Base-by-base conservation (phyloP, 2,888 invertebrate genomes). In the Chrysodeixis includens region DNA sequence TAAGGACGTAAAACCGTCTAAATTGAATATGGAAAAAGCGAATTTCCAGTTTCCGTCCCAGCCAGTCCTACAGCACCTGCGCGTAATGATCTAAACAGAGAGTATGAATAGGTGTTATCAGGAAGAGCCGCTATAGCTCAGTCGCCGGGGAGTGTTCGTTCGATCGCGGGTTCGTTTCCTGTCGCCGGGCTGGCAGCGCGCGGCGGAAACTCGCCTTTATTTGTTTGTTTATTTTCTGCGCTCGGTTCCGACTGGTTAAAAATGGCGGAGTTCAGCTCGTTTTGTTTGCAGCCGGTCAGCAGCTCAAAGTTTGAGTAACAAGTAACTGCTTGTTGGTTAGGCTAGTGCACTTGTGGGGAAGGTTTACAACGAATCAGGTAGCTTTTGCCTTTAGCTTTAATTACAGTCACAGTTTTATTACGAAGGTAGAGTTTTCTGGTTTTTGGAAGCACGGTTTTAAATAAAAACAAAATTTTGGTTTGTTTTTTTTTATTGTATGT, bases 81-180 rank as follows among this genome's bases (percentile, higher is more conserved):
- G 26, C 9, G 18, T 49, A 20, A 58, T 62, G 35, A 62, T 57
- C 56, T 66, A 18, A 54, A 49, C 54, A 14, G 52, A 51, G 51
- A 51, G 60, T 62, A 44, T 58, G 67, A 30, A 35, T 60, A 46
- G 51, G 44, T 55, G 40, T 63, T 32, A 49, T 30, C 40, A 26
- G 16, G 20, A 26, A 60, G 46, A n/a, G 53, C 14, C 62, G 18
- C 54, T 58, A 60, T 40, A 63, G 70, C 58, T 26, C 65, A 68
- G 71, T 68, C 76, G 76, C 66, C 73, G 80, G 80, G 82, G 74
- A 76, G 80, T 66, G 56, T 74, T 58, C 57, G 68, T 73, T 75
- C 74, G 66, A 76, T 74, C 77, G 65, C 66, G 58, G 72, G 77
- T 67, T 77, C 72, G 81, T 79, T 83, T 84, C 83, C 83, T 74